phyloP scores from a whole-genome alignment of 2,888 invertebrate species.

The Amphipoea oculea region DNA sequence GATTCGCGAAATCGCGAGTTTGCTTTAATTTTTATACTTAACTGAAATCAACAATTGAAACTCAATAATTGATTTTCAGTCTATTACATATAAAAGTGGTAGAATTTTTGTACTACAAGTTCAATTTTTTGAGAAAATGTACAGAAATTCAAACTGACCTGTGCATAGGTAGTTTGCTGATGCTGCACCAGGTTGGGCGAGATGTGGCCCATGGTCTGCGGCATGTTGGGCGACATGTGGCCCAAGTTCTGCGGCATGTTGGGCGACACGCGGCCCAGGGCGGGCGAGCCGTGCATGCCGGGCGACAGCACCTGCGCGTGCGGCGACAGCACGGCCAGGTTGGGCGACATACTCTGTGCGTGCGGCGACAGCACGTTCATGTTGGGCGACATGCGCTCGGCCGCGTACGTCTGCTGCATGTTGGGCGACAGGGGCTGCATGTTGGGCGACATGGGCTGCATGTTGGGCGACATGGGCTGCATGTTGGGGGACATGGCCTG shows the following conservation, averaged over 20 bases:
- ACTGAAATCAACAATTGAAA: too few species aligned
- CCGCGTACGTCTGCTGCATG: slow-evolving; percentile 32
- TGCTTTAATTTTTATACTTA: too few species aligned
- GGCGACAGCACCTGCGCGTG: background rate
- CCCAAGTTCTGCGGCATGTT: slow-evolving; percentile 63
- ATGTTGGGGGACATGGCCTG: slow-evolving; percentile 37
- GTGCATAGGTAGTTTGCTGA: slow-evolving; percentile 67
- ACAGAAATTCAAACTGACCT: slow-evolving; percentile 56
- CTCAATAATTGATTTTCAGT: too few species aligned
- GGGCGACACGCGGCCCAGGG: slow-evolving; percentile 59
- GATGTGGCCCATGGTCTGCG: slow-evolving; percentile 68
- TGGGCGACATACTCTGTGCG: slow-evolving; percentile 34
- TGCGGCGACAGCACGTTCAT: background rate
- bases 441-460: slow-evolving; percentile 39
- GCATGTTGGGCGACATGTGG: slow-evolving; percentile 62
- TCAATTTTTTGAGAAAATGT: background rate
- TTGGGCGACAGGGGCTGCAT: slow-evolving; percentile 35
- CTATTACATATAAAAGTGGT: too few species aligned
- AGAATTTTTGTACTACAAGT: too few species aligned
- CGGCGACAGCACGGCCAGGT: background rate
- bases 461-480: slow-evolving; percentile 41
- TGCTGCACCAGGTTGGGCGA: slow-evolving; percentile 66
- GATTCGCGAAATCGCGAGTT: too few species aligned
- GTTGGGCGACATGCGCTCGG: slow-evolving; percentile 30
- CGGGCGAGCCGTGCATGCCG: background rate